A percentile compares a stretch with the other conserved stretches of the same genome.
Conservation (phyloP, 2,113 vertebrate species). For the Varanus komodoensis region DNA sequence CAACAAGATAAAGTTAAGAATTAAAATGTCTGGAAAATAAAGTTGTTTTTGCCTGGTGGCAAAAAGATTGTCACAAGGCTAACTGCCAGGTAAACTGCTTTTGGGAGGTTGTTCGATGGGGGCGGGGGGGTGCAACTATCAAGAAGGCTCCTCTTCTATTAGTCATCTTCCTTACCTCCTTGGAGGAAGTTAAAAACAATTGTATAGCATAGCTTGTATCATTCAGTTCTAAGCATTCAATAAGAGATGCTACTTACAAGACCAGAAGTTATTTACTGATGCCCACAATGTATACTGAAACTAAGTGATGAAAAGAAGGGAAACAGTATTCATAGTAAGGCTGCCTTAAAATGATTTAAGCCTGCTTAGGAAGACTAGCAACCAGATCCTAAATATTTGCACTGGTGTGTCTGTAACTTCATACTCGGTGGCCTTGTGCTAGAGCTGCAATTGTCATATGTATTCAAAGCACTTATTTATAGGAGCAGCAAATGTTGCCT, state of each 20-base stretch:
- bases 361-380: background rate
- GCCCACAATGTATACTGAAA: background rate
- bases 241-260: background rate
- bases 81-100: no score
- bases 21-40: no score
- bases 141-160: no score
- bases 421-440: background rate
- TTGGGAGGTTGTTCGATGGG: no score
- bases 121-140: no score
- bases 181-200: background rate
- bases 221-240: background rate
- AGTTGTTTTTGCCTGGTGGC: no score
- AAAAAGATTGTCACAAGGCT: no score
- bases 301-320: background rate
- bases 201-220: background rate
- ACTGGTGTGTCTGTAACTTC: background rate
- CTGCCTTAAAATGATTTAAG: background rate
- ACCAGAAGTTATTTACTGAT: background rate
- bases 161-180: no score
- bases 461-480: background rate
- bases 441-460: background rate
- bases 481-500: background rate
- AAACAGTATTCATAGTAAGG: background rate
- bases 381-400: background rate
- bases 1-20: no score